Base-by-base conservation (phyloP, 2,888 invertebrate genomes). In the Magallana nippona region DNA sequence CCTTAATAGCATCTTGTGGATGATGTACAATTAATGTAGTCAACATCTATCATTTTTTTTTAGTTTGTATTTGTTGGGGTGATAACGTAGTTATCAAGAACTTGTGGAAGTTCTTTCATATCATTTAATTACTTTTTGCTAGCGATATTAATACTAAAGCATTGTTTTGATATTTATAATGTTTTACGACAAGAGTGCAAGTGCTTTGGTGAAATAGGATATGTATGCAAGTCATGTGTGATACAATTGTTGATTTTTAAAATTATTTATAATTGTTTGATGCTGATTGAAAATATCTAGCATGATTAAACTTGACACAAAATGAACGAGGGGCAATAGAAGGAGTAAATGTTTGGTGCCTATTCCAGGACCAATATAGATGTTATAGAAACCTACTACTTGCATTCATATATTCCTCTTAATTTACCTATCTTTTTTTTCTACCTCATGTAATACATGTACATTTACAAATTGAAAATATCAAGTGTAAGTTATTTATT, bases 221-320 rank as follows among this genome's bases (percentile, higher is more conserved):
- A 71, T 71, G 71, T 71, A 71, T 71, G 27, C 27, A 71, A 13
- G 71, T 22, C 32, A 63, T 22, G 71, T 71, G 71, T 71, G 71
- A 71, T 71, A 71, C 71, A 71, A 71, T 71, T 71, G 71, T 71
- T 71, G 71, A 71, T 71, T 71, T 71, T 71, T 71, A 71, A 71
- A 71, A 71, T 71, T 27, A 71, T 71, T 71, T 71, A 71, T 71
- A 19, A 71, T 71, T 71, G 71, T 71, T 71, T 71, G 32, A 71
- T 71, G 71, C 71, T 71, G 71, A 71, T 71, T 71, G 71, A 27
- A 71, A 27, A 27, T 22, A 71, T 71, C 71, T 71, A 71, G 71
- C 71, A 22, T 22, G 27, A 71, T 71, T 44, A 27, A 71, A 15
- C 27, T 27, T 71, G 71, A 71, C 71, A 71, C 71, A 71, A 71